A percentile compares a stretch with the other conserved stretches of the same genome.
Conservation (phyloP, 2,797 vertebrate species). For the Mus minutoides region DNA sequence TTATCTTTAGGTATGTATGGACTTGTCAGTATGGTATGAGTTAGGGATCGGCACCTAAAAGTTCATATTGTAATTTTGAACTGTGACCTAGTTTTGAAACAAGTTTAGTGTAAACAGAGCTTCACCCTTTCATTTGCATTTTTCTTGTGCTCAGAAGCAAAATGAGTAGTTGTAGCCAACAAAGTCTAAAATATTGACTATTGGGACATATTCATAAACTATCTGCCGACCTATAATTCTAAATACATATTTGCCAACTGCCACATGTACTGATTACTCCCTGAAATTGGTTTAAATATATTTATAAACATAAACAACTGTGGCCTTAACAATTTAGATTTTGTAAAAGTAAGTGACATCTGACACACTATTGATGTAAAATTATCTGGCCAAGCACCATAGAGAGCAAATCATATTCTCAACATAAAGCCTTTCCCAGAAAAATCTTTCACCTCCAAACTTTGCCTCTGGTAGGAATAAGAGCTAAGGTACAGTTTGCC, state of each 20-base stretch:
- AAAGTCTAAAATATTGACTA: constrained; percentile 23
- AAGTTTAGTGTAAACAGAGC: background rate
- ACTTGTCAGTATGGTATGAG: background rate
- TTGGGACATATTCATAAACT: constrained; percentile 7
- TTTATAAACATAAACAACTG: background rate
- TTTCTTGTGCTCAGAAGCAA: background rate
- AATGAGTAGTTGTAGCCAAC: background rate
- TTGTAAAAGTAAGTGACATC: background rate
- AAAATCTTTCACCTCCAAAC: background rate
- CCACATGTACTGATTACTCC: background rate
- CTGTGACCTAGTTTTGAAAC: background rate
- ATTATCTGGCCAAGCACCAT: background rate
- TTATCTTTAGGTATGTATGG: constrained; percentile 6
- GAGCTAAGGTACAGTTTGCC: background rate
- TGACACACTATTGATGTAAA: background rate
- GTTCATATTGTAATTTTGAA: background rate
- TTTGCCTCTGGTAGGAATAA: background rate
- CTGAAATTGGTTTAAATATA: background rate
- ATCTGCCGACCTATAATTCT: background rate
- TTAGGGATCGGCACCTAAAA: background rate
- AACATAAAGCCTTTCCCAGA: background rate
- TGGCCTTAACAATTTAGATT: background rate
- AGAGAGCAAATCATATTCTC: background rate
- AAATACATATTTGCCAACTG: background rate
- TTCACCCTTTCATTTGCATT: background rate